Percentiles rank a stretch among this genome's conserved stretches.
These are phyloP conservation scores for Drosophila erecta DNA, from an alignment of 1,140 invertebrate genomes.

Conservation along the genomic window DNA sequence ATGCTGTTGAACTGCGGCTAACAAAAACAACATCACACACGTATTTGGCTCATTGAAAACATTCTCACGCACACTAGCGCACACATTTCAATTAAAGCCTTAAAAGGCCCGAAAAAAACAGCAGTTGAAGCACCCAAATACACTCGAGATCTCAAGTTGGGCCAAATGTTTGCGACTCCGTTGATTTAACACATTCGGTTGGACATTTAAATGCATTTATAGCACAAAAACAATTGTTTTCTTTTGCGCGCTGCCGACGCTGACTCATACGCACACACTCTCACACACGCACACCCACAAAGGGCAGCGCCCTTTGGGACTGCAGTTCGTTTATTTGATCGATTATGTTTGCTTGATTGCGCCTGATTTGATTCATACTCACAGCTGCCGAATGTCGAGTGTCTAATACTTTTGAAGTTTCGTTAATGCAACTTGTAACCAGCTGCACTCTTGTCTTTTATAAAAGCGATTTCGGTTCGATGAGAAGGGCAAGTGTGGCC, in stretches of 20 bases:
- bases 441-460: conserved; percentile 45
- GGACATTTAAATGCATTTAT: not conserved
- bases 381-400: conserved; percentile 39
- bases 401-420: conserved; percentile 39
- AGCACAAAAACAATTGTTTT: conserved; percentile 28
- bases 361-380: conserved; percentile 20
- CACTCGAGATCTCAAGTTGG: conserved; percentile 7
- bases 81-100: conserved; percentile 44
- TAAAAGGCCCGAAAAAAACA: conserved; percentile 46
- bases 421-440: conserved; percentile 13
- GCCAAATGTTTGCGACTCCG: conserved; percentile 13
- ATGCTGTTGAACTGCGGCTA: conserved; percentile 59
- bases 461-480: conserved; percentile 13
- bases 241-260: conserved; percentile 37
- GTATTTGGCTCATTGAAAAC: conserved; percentile 50
- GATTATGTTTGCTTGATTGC: too few relatives aligned
- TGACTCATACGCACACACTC: conserved; percentile 49
- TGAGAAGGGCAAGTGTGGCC: conserved; percentile 1
- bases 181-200: conserved; percentile 15
- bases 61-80: conserved; percentile 20
- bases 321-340: not conserved
- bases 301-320: conserved; percentile 14
- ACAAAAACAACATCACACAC: conserved; percentile 30
- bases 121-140: conserved; percentile 15
- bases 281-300: conserved; percentile 6